These are phyloP conservation scores for Parazoanthus darwini DNA, from an alignment of 92 coral and sea anemone genomes.

Conservation along the genomic window DNA sequence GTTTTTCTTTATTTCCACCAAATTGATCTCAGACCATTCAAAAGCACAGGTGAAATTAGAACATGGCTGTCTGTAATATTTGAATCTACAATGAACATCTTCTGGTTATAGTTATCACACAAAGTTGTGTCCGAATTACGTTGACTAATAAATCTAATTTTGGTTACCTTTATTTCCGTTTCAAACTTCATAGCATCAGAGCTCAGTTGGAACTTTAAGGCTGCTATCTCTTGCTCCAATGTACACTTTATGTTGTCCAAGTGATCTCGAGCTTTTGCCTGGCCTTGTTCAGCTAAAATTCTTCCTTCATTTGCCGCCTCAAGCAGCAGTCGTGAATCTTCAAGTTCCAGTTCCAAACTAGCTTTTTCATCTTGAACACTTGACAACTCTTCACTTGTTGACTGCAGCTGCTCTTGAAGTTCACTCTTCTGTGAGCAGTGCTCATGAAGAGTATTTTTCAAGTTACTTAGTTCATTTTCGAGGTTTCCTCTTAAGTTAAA, in stretches of 20 bases:
- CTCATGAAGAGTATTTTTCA: slow-evolving; percentile 60
- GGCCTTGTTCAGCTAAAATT: slow-evolving; percentile 81
- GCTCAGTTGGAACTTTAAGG: slow-evolving; percentile 92
- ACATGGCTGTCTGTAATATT: not conserved
- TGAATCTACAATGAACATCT: not conserved
- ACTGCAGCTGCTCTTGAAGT: slow-evolving; percentile 47
- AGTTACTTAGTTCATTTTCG: slow-evolving; percentile 38
- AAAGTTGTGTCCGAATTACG: not conserved
- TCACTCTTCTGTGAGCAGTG: slow-evolving; percentile 45
- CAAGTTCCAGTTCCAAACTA: slow-evolving; percentile 61
- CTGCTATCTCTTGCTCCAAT: slow-evolving; percentile 96
- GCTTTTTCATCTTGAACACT: slow-evolving; percentile 64
- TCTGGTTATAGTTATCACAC: not conserved
- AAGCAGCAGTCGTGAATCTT: slow-evolving; percentile 74
- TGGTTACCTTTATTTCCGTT: slow-evolving; percentile 80
- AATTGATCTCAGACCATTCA: no score
- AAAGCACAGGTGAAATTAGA: not conserved
- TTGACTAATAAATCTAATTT: not conserved
- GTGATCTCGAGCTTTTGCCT: slow-evolving; percentile 76
- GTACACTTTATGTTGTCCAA: slow-evolving; percentile 81
- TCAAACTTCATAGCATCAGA: slow-evolving; percentile 95
- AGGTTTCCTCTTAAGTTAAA: slow-evolving; percentile 37
- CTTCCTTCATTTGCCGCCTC: slow-evolving; percentile 88
- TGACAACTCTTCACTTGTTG: slow-evolving; percentile 57
- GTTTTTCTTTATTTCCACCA: no score